Evolutionary conservation across 2,797 vertebrate genomes (phyloP).

Genomic region (Heliangelus exortis): DNA sequence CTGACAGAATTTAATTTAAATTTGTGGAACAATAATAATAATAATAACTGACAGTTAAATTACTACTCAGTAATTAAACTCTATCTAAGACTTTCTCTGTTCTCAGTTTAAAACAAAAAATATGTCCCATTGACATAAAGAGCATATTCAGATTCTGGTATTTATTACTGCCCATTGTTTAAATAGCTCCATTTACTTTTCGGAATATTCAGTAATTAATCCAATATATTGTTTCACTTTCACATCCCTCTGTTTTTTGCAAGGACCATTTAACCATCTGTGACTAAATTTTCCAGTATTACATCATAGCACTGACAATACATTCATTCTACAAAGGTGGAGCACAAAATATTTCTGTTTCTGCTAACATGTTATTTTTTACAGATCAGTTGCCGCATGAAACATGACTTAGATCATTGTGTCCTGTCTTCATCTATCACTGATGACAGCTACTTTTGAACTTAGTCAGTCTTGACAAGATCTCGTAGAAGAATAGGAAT

Average conservation of each 20-base stretch:
- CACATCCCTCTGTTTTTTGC: neutral
- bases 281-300: neutral
- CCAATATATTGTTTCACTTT: neutral
- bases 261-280: neutral
- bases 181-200: neutral
- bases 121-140: neutral
- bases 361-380: neutral
- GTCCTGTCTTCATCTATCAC: neutral
- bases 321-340: neutral
- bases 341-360: neutral
- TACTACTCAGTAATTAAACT: neutral
- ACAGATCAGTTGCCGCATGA: neutral
- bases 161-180: neutral
- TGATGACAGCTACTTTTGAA: slow-evolving; percentile 24
- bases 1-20: neutral
- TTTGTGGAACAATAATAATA: neutral
- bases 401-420: neutral
- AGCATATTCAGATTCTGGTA: neutral
- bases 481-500: slow-evolving; percentile 4
- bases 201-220: neutral
- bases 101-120: neutral
- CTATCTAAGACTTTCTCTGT: neutral
- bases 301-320: neutral
- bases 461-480: neutral
- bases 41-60: neutral